phyloP scores from a whole-genome alignment of 2,888 invertebrate species.

The Aethes cnicana region DNA sequence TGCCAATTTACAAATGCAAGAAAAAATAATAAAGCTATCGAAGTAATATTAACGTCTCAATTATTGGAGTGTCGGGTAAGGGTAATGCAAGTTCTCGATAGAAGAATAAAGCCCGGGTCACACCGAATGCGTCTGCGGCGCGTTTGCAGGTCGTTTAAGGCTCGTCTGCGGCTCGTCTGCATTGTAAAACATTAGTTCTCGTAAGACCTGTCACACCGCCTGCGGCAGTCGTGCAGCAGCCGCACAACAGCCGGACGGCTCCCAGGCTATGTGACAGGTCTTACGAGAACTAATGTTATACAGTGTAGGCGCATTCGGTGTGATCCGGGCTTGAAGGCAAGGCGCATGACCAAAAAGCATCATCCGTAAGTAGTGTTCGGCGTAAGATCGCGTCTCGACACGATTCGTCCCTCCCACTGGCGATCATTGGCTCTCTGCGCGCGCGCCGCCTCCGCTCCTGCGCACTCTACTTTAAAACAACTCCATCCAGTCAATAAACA shows the following conservation, averaged over 20 bases:
- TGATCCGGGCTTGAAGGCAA: too few species aligned
- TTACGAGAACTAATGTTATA: too few species aligned
- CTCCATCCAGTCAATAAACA: slow-evolving; percentile 79
- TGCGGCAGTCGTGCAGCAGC: too few species aligned
- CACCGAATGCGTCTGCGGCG: too few species aligned
- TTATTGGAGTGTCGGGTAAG: slow-evolving; percentile 40
- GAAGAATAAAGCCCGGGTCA: too few species aligned
- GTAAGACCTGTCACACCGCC: too few species aligned
- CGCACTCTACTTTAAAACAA: slow-evolving; percentile 75
- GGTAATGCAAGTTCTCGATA: slow-evolving; percentile 40
- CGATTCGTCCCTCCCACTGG: slow-evolving; percentile 75
- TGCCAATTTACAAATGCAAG: slow-evolving; percentile 11
- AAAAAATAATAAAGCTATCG: slow-evolving; percentile 16
- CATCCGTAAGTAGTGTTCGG: slow-evolving; percentile 54
- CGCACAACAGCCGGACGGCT: too few species aligned
- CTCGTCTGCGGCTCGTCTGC: too few species aligned
- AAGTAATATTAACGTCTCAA: slow-evolving; percentile 44
- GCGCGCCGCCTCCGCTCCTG: slow-evolving; percentile 77
- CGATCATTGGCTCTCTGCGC: slow-evolving; percentile 68
- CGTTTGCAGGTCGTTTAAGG: too few species aligned
- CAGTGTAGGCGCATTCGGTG: too few species aligned
- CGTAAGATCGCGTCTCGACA: slow-evolving; percentile 58
- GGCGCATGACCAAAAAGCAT: slow-evolving; percentile 46
- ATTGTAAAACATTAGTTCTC: too few species aligned
- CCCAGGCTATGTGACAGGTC: too few species aligned